Percentiles rank a stretch among this genome's conserved stretches.
phyloP scores from a whole-genome alignment of 2,888 invertebrate species.

The Lepidochitona cinerea region DNA sequence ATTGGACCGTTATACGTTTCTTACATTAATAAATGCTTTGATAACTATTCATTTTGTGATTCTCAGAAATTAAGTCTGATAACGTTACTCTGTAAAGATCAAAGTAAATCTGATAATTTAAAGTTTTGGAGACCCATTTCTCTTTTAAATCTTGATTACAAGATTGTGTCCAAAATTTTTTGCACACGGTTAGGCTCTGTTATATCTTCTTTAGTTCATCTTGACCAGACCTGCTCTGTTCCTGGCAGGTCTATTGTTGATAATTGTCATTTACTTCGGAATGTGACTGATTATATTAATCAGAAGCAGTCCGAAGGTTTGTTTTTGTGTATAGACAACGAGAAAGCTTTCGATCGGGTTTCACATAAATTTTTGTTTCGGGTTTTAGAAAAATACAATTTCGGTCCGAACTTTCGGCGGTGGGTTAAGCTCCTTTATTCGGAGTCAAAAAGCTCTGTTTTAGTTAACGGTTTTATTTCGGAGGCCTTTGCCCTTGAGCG shows the following conservation, averaged over 20 bases:
- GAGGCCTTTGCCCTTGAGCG: neutral
- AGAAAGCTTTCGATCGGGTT: neutral
- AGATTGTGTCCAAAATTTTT: neutral
- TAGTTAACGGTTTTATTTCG: neutral
- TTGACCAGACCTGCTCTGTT: neutral
- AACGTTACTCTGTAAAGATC: neutral
- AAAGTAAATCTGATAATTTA: neutral
- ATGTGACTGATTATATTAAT: neutral
- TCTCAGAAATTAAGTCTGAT: neutral
- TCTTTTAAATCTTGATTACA: neutral
- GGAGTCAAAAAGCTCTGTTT: neutral
- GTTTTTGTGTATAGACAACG: neutral
- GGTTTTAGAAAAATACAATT: neutral
- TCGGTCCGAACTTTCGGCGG: neutral
- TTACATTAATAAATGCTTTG: neutral
- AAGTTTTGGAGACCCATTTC: constrained; percentile 2
- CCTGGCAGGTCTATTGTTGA: neutral
- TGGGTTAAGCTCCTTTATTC: neutral
- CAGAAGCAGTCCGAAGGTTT: neutral
- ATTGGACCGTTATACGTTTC: neutral
- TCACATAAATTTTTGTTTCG: neutral
- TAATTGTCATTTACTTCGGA: neutral
- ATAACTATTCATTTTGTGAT: neutral
- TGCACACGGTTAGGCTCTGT: neutral
- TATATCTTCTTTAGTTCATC: neutral